Percentiles rank a stretch among this genome's conserved stretches.
phyloP scores from a whole-genome alignment of 2,113 vertebrate species.

The Rhadina sibilatrix region DNA sequence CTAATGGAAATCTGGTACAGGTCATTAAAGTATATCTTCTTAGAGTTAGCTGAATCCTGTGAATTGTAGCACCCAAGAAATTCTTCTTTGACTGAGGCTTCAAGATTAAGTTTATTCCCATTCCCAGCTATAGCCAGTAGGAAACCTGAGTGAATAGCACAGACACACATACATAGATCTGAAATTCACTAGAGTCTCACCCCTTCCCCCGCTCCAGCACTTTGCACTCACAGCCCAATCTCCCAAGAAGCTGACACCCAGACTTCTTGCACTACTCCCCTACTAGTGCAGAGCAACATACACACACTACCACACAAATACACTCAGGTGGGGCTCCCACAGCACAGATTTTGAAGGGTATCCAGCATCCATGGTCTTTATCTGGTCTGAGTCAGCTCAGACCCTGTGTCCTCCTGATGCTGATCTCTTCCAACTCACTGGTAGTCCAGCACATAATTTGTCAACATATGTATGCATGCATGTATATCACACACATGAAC shows the following conservation, averaged over 20 bases:
- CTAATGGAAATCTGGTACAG: not conserved
- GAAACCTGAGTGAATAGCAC: not conserved
- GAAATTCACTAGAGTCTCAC: not conserved
- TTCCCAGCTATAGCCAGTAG: not conserved
- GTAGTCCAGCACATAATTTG: not conserved
- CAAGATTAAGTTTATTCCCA: not conserved
- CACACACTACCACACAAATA: not conserved
- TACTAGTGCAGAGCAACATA: not conserved
- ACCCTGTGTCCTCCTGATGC: not conserved
- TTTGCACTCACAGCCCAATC: not conserved
- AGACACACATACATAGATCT: not conserved
- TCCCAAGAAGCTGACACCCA: not conserved
- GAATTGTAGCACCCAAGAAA: not conserved
- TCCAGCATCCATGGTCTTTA: not conserved
- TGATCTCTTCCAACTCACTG: not conserved
- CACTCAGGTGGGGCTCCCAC: rapidly evolving
- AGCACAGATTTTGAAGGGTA: not conserved
- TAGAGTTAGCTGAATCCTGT: not conserved
- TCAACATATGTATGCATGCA: not conserved
- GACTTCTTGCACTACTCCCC: not conserved
- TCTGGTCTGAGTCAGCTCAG: not conserved
- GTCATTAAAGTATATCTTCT: not conserved
- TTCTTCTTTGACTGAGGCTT: not conserved
- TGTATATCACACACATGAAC: not conserved
- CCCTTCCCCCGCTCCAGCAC: rapidly evolving